Base-by-base conservation (phyloP, 2,888 invertebrate species). In the Cynaeus angustus region DNA sequence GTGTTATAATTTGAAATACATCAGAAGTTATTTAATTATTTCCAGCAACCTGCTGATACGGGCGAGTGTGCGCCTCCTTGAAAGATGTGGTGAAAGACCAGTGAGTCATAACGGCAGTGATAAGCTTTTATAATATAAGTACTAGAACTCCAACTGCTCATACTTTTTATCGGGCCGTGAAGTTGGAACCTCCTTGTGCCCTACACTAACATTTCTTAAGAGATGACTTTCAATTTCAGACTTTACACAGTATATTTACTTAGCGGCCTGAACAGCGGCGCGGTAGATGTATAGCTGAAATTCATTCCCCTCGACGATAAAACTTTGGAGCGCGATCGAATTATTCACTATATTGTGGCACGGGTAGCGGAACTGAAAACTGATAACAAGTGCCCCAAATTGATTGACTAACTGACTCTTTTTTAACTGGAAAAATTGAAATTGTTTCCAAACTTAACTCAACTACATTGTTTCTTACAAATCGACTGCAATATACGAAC, bases 211-310 rank as follows among this genome's bases (percentile, higher is more conserved):
- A 80, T 81, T 79, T 77, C 78, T 81, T 81, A 80, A 80, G 78
- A 80, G 82, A 82, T 82, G 81, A 82, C 83, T 83, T 83, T 82
- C 83, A 83, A 83, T 83, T 83, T 83, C 80, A 82, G 81, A 82
- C 81, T 83, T 82, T 82, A 80, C 81, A 82, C 82, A 81, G 82
- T 83, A 83, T 83, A 83, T 83, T 83, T 83, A 82, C 81, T 81
- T 78, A 79, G 79, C 77, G 74, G 76, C 76, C 71, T 75, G 75
- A 75, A 74, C 73, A 75, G 74, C 76, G 70, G 75, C 76, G 75
- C 73, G 72, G 73, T 75, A 75, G 75, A 75, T 77, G 74, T 77
- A 79, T 78, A 78, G 76, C 76, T 74, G 77, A 80, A 81, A 82
- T 82, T 81, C 79, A 79, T 81, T 81, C 79, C 78, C 79, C 80